Evolutionary conservation across 1,140 invertebrate genomes (phyloP).

Genomic region (Drosophila arizonae): DNA sequence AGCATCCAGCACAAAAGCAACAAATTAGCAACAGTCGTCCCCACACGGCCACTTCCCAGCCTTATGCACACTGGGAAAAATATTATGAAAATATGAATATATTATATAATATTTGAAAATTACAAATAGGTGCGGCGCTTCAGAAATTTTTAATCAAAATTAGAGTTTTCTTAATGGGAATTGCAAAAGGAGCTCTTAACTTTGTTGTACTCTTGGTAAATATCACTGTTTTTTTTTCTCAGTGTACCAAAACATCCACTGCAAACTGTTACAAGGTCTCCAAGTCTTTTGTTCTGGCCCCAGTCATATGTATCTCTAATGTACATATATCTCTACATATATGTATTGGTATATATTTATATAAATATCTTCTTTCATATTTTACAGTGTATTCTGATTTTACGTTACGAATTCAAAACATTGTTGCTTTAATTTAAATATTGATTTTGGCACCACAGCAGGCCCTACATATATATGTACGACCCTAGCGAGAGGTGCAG

Average conservation of each 20-base stretch:
- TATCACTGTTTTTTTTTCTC: not conserved
- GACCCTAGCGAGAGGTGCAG: conserved; percentile 50
- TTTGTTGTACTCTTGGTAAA: too few relatives aligned
- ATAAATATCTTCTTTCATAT: not conserved
- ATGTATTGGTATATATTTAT: conserved; percentile 4
- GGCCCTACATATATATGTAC: conserved; percentile 54
- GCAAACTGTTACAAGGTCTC: conserved; percentile 70
- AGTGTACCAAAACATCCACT: conserved; percentile 2
- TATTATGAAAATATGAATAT: too few relatives aligned
- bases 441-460: conserved; percentile 53
- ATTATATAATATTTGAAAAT: too few relatives aligned
- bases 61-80: conserved; percentile 9
- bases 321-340: conserved; percentile 17
- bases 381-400: conserved; percentile 3
- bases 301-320: conserved; percentile 27
- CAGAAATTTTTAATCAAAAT: too few relatives aligned
- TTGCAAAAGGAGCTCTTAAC: not conserved
- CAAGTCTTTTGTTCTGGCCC: conserved; percentile 62
- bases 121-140: too few relatives aligned
- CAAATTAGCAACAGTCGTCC: conserved; percentile 69
- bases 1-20: conserved; percentile 51
- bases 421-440: conserved; percentile 69
- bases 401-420: conserved; percentile 28
- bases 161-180: not conserved
- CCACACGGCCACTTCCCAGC: conserved; percentile 1